Base-by-base conservation (phyloP, 2,113 vertebrate species). In the Eolophus roseicapilla region DNA sequence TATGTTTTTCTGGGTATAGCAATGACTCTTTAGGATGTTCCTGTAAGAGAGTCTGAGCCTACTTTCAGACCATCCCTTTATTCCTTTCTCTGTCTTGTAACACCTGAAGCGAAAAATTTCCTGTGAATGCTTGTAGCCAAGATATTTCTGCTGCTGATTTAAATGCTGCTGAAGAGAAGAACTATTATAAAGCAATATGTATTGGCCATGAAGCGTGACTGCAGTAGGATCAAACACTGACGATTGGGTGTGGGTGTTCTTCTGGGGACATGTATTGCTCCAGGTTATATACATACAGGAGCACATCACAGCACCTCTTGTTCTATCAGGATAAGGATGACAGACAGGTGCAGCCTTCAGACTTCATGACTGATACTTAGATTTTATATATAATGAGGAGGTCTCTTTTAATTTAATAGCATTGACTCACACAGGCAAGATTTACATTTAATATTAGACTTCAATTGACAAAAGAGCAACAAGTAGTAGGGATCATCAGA, bases 181-280 rank as follows among this genome's bases (percentile, higher is more conserved):
- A 77, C 67, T 93, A 73, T 95, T 95, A 86, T 68, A 94, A 95
- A 96, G 78, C 86, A 89, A 60, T 89, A 83, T 33, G 39, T 68
- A 43, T 55, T 55, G 69, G 5, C 28, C 82, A 33, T 55, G 50
- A 84, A 93, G 94, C 13, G 3, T 69, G 83, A 75, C 62, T 65
- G 35, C 53, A 63, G 39, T 49, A 74, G n/a, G 75, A 88, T 94
- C 82, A 95, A 52, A 70, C n/a, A 68, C 70, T 41, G 79, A 85
- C 63, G 60, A 86, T 35, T 74, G 29, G 1, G 5, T n/a, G n/a
- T 49, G 11, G 83, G 68, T 67, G 35, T 57, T 94, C 75, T 89
- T 52, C 31, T 85, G 75, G 23, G 84, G 27, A 80, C 20, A 28
- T 27, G 43, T 17, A n/a, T 88, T 95, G 59, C 71, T 92, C 47